Evolutionary conservation across 2,888 invertebrate species (phyloP).

Genomic region (Anthophora plumipes): DNA sequence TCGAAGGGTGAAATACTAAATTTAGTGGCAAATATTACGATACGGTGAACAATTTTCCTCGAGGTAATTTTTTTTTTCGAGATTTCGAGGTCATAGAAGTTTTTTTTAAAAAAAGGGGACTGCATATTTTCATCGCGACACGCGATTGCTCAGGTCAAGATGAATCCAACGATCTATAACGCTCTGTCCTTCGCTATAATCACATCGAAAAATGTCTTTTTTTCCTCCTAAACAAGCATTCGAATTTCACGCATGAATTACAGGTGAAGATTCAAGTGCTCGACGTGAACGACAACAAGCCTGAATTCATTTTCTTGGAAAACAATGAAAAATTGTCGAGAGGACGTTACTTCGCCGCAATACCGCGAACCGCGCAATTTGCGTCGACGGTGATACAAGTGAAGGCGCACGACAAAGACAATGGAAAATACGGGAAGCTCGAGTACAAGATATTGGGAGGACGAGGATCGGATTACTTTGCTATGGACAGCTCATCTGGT

Average conservation of each 20-base stretch:
- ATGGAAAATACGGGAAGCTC: conserved; percentile 92
- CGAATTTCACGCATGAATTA: background rate
- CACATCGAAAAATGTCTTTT: background rate
- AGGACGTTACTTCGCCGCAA: conserved; percentile 92
- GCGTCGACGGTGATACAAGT: conserved; percentile 92
- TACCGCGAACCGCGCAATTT: conserved; percentile 90
- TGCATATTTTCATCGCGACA: too few species aligned
- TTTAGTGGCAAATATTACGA: too few species aligned
- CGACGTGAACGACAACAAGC: conserved; percentile 96
- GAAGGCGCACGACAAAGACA: conserved; percentile 94
- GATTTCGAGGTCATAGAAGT: too few species aligned
- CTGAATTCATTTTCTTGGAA: conserved; percentile 91
- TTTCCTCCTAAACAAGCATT: background rate
- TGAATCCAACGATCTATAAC: too few species aligned
- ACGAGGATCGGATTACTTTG: conserved; percentile 88
- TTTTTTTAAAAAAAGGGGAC: too few species aligned
- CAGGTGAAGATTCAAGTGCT: conserved; percentile 92
- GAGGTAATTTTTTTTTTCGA: too few species aligned
- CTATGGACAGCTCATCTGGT: conserved; percentile 90
- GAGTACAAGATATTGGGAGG: conserved; percentile 88
- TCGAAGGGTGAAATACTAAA: too few species aligned
- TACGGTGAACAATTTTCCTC: too few species aligned
- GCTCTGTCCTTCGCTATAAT: too few species aligned
- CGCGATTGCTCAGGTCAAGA: too few species aligned
- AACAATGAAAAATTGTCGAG: conserved; percentile 86